Base-by-base conservation (phyloP, 2,797 vertebrate species). In the Octomys mimax region DNA sequence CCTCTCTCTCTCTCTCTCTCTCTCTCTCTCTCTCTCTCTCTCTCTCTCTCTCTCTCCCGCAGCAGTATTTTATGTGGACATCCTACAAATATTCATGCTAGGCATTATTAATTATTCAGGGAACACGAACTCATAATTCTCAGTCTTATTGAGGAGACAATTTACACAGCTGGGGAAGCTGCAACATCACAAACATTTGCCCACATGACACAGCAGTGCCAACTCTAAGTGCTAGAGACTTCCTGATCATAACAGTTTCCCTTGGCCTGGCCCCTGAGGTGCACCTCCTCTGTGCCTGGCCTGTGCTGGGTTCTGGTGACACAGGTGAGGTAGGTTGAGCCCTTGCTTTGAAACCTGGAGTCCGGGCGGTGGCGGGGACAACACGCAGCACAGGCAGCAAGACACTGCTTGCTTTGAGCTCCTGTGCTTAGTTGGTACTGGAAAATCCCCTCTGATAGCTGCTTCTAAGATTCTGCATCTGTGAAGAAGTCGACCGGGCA, bases 301-400 rank as follows among this genome's bases (percentile, higher is more conserved):
- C 46, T 73, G 42, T 28, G 6, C 24, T 73, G 54, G 75, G 42
- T 26, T 46, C 77, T 68, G 54, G 64, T 6, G 81, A 78, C 8
- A 11, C 2, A 31, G 14, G 61, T 36, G 57, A 91, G 22, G 2
- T 66, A 14, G 28, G 24, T 19, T 2, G 5, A 52, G n/a, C 2
- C 21, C 31, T 21, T 7, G 22, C 57, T 77, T 80, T 39, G 28
- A 46, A 77, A 39, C 57, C 62, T 14, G 28, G n/a, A 28, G 33
- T 28, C 57, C 28, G 19, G 68, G 28, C 39, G 52, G 21, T 22
- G 19, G 68, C 24, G 54, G 52, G 24, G 31, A 1, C 24, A 21
- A n/a, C 12, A 9, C 33, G 18, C 3, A 39, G 68, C 2, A 0
- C 59, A 12, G 0, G 2, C 24, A 10, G 31, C 1, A 13, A 1